Evolutionary conservation across 2,797 vertebrate genomes (phyloP).

Genomic region (Anableps anableps): DNA sequence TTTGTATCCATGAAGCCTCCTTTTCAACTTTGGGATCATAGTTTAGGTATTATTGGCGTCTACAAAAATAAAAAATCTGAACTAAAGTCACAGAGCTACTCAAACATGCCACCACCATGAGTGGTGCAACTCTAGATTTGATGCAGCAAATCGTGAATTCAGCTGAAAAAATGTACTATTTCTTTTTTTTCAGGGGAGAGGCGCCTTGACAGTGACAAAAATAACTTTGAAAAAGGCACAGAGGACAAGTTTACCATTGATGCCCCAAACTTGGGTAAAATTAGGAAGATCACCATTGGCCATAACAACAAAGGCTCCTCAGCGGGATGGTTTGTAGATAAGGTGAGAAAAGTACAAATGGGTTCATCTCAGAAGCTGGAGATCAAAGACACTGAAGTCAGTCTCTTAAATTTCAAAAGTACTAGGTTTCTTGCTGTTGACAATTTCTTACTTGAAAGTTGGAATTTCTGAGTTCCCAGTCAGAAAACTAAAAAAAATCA

Average conservation of each 20-base stretch:
- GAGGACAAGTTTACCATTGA: slow-evolving; percentile 96
- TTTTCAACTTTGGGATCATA: background rate
- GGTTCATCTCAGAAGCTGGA: background rate
- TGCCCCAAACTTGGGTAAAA: slow-evolving; percentile 90
- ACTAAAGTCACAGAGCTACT: background rate
- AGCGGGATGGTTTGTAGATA: slow-evolving; percentile 94
- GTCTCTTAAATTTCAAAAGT: background rate
- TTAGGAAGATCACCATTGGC: slow-evolving; percentile 93
- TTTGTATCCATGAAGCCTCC: no score
- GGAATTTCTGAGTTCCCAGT: background rate
- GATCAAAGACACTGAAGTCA: background rate
- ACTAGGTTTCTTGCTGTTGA: background rate
- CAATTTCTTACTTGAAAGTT: background rate
- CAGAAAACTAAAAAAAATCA: background rate
- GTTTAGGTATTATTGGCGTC: background rate
- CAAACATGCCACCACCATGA: background rate
- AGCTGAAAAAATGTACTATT: background rate
- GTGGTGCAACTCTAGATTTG: background rate
- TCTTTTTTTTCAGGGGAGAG: slow-evolving; percentile 85
- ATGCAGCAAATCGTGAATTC: background rate
- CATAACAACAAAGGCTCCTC: slow-evolving; percentile 96
- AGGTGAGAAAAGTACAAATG: slow-evolving; percentile 78
- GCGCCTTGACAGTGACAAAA: slow-evolving; percentile 89
- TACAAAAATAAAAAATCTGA: background rate
- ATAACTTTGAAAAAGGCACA: slow-evolving; percentile 93